Base-by-base conservation (phyloP, 1,140 invertebrate genomes). In the Periplaneta americana region DNA sequence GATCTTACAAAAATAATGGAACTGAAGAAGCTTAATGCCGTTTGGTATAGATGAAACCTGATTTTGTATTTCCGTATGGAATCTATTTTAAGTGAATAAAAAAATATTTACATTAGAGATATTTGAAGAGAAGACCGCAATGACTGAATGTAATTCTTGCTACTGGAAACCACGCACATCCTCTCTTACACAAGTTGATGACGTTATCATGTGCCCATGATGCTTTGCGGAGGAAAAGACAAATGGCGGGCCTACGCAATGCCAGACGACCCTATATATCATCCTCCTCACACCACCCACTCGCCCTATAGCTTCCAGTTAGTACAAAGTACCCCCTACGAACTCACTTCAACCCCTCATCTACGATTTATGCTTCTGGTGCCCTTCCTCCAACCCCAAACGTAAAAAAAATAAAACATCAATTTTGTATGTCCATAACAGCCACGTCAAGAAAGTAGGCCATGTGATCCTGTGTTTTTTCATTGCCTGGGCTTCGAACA, bases 151-250 rank as follows among this genome's bases (percentile, higher is more conserved):
- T n/a, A n/a, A n/a, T n/a, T n/a, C n/a, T n/a, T n/a, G n/a, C n/a
- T n/a, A n/a, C n/a, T n/a, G n/a, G 48, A 66, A 66, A 66, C 48
- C 48, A n/a, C 48, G 48, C 48, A 66, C n/a, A n/a, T n/a, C n/a
- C n/a, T n/a, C 22, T 66, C 8, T 66, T 6, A 31, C 6, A 22
- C 15, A 9, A 8, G 13, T 28, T 77, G 75, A 77, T 77, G 75
- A 77, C 75, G 15, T 36, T 77, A 77, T 33, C 75, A 77, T 77
- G 75, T 77, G 75, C 35, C 31, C 75, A 77, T 77, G 75, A 77
- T 77, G 31, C 75, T 66, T 66, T 34, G 75, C 75, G 75, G 33
- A 36, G 75, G n/a, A 77, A 77, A 36, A 77, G 75, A 77, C 32
- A 77, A 77, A 77, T 77, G 75, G 31, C 75, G 31, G 35, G 33